Evolutionary conservation across 2,888 invertebrate species (phyloP), one percentile per base, ranked within the genome.

Genomic region (Cyrtodaria siliqua): DNA sequence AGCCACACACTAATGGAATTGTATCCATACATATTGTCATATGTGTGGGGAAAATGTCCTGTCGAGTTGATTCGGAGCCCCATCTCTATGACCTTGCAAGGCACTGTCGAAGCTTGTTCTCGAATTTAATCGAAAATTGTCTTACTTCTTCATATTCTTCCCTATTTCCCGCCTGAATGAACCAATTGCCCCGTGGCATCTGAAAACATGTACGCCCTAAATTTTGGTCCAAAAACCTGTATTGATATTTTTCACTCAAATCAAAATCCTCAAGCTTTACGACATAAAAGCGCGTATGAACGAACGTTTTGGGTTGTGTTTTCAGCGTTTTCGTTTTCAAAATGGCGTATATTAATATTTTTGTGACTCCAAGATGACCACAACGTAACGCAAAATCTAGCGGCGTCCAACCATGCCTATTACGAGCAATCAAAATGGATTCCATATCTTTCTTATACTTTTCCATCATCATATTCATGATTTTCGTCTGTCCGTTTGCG

Each of bases 351-450:
- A 81, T 78, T 0, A 81, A 69, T 2, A 78, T 33, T 47, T 78
- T 78, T 16, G 74, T 75, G 9, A 57, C 78, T 8, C 63, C 69
- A 42, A 78, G 49, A 50, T 81, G 81, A n/a, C 81, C 81, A 38
- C 81, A 81, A 18, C 81, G 40, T n/a, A 81, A 66, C 0, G 78
- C 81, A 49, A 81, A 81, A 42, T 81, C 81, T 23, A 81, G 57
- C 12, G 81, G 81, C 12, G 81, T 81, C 81, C 81, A 81, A 16
- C 81, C 81, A 29, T 81, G 81, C 57, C 72, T 63, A 50, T 81
- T 81, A 27, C 81, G 40, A 0, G 71, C 55, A 18, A 81, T 81
- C 0, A 81, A 38, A 57, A 72, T 50, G 2, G 75, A 64, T 24
- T 69, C 44, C 60, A 81, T 81, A 38, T 81, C 81, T 27, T 70